Conservation (phyloP, 92 coral and sea anemone genomes). For the Porites evermanni region DNA sequence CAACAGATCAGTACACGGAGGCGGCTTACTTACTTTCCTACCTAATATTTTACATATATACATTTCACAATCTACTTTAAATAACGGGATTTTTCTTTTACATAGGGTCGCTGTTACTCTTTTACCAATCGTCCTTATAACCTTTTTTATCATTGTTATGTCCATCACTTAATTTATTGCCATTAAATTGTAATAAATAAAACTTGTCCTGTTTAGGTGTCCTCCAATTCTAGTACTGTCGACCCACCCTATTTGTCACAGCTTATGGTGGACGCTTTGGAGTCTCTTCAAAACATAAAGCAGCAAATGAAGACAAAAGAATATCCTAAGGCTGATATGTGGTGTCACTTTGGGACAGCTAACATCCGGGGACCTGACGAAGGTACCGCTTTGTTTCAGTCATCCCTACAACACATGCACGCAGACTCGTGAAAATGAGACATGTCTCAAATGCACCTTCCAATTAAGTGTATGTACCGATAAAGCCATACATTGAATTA, state of each 20-base stretch:
- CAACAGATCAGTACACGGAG: too few species aligned
- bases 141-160: too few species aligned
- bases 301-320: not conserved
- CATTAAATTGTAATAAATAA: too few species aligned
- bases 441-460: not conserved
- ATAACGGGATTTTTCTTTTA: too few species aligned
- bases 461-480: not conserved
- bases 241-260: constrained; percentile 7
- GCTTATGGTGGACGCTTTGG: constrained; percentile 8
- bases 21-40: too few species aligned
- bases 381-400: constrained; percentile 1
- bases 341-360: constrained; percentile 44
- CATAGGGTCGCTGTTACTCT: too few species aligned
- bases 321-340: constrained; percentile 21
- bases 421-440: not conserved
- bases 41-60: too few species aligned
- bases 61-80: too few species aligned
- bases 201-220: constrained; percentile 1
- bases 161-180: too few species aligned
- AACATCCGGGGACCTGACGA: constrained; percentile 33
- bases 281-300: constrained; percentile 17
- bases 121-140: too few species aligned
- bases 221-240: not conserved
- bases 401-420: not conserved
- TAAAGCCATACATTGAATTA: too few species aligned